These are phyloP conservation scores for Acronicta aceris DNA, from an alignment of 2,888 invertebrate genomes.

Conservation along the genomic window DNA sequence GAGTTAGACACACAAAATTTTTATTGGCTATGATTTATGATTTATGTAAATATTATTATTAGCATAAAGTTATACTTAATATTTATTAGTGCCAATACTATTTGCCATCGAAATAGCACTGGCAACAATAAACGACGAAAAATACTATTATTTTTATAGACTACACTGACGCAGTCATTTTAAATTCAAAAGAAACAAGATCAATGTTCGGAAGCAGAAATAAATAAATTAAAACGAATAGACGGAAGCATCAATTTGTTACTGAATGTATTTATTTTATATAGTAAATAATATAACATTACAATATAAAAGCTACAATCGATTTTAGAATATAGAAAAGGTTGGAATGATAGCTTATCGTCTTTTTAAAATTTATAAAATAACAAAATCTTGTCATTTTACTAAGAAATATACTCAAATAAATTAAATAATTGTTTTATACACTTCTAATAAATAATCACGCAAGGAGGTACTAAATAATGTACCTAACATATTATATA, in stretches of 20 bases:
- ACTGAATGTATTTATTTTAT: constrained; percentile 27
- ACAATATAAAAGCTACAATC: constrained; percentile 44
- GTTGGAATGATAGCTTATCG: background rate
- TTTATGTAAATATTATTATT: too few relatives aligned
- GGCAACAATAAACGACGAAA: too few relatives aligned
- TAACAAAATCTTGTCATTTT: background rate
- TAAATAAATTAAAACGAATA: constrained; percentile 16
- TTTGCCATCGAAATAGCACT: too few relatives aligned
- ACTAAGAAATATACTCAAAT: background rate
- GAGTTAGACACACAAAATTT: too few relatives aligned
- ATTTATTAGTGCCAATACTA: too few relatives aligned
- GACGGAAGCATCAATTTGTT: constrained; percentile 6
- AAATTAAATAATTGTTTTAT: background rate
- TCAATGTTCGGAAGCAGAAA: background rate
- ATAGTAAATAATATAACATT: constrained; percentile 18
- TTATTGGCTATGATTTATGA: too few relatives aligned
- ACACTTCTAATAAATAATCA: constrained; percentile 25
- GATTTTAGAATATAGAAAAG: constrained; percentile 16
- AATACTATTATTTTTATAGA: too few relatives aligned
- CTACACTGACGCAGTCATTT: too few relatives aligned
- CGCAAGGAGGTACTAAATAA: background rate
- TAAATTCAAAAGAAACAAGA: too few relatives aligned
- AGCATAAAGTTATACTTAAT: too few relatives aligned
- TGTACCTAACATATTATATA: too few relatives aligned
- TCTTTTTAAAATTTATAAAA: constrained; percentile 8